These are phyloP conservation scores for Heteromyza rotundicornis DNA, from an alignment of 2,888 invertebrate genomes.

Conservation along the genomic window DNA sequence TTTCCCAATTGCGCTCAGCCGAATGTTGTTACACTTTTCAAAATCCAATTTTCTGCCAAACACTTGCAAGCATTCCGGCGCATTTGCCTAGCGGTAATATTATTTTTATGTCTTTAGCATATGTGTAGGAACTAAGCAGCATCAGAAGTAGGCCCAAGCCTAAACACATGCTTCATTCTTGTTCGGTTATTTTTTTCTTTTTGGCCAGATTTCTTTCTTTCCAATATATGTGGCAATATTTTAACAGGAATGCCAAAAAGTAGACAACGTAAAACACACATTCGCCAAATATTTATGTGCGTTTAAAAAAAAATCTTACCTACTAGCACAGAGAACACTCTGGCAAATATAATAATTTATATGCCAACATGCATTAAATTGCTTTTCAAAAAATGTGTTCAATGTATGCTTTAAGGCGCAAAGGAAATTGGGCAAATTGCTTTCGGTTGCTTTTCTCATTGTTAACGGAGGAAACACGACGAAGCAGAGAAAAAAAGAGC, in stretches of 20 bases:
- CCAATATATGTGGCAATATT: too few relatives aligned
- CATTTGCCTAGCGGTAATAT: conserved; percentile 38
- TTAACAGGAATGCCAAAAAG: conserved; percentile 11
- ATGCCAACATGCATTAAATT: conserved; percentile 46
- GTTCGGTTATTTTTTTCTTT: neutral
- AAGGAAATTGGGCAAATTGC: neutral
- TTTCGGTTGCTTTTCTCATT: too few relatives aligned
- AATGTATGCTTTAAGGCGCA: too few relatives aligned
- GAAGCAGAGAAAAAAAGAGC: too few relatives aligned
- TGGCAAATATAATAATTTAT: conserved; percentile 52
- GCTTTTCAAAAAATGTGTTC: neutral
- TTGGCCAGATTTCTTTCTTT: neutral
- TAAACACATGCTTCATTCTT: conserved; percentile 38
- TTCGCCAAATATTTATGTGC: too few relatives aligned
- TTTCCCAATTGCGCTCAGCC: neutral
- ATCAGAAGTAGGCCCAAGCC: conserved; percentile 42
- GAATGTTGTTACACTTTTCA: neutral
- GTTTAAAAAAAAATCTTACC: neutral
- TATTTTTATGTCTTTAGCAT: conserved; percentile 48
- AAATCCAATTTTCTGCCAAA: neutral
- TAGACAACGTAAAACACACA: conserved; percentile 25
- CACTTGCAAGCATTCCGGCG: too few relatives aligned
- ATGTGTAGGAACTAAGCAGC: too few relatives aligned
- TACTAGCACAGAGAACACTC: conserved; percentile 43
- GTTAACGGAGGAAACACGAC: too few relatives aligned